Evolutionary conservation across 2,888 invertebrate genomes (phyloP).

Genomic region (Hirtodrosophila duncani): DNA sequence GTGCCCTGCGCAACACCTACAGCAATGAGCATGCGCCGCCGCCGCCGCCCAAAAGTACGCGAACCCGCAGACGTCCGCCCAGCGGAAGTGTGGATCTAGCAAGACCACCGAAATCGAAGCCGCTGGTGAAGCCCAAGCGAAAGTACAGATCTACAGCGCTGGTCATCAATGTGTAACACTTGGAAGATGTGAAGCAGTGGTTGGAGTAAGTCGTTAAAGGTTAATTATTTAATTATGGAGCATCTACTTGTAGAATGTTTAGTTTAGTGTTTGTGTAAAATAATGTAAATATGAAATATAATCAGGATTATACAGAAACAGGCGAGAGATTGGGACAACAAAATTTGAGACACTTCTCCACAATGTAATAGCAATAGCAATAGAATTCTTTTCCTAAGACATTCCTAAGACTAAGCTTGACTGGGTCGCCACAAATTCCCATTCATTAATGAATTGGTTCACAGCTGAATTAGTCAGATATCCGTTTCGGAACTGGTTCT

Average conservation of each 20-base stretch:
- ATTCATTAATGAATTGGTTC: too few species aligned
- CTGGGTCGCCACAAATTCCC: too few species aligned
- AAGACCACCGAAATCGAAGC: slow-evolving; percentile 53
- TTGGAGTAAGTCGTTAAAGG: slow-evolving; percentile 14
- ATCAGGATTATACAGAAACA: too few species aligned
- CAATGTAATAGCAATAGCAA: too few species aligned
- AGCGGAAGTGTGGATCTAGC: slow-evolving; percentile 47
- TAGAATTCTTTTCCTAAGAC: too few species aligned
- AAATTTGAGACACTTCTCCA: too few species aligned
- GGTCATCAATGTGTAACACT: slow-evolving; percentile 66
- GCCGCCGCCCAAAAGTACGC: slow-evolving; percentile 36
- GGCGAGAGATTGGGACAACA: too few species aligned
- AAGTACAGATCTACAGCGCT: slow-evolving; percentile 71
- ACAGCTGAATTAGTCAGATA: too few species aligned
- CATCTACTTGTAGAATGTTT: slow-evolving; percentile 11
- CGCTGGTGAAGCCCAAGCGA: slow-evolving; percentile 56
- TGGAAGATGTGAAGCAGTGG: not conserved
- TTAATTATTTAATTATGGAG: slow-evolving; percentile 36
- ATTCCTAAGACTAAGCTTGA: too few species aligned
- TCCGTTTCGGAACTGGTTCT: too few species aligned
- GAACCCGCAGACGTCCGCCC: slow-evolving; percentile 63
- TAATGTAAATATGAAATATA: too few species aligned
- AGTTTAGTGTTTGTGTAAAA: slow-evolving; percentile 26
- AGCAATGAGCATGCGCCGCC: slow-evolving; percentile 50
- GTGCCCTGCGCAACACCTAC: slow-evolving; percentile 43